Base-by-base conservation (phyloP, 2,888 invertebrate genomes). In the Aleiodes alternator region DNA sequence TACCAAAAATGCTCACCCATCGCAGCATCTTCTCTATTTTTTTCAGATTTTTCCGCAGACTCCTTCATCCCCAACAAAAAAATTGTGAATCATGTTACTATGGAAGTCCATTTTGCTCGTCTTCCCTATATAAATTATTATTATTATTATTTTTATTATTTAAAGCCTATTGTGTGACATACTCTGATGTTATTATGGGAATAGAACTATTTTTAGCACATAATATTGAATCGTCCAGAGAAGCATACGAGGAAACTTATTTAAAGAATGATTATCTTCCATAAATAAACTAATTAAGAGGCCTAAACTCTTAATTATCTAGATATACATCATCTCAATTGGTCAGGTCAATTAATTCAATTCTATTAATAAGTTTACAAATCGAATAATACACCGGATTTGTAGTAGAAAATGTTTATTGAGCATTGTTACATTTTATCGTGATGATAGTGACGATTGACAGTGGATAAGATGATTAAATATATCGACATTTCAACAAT, bases 321-420 rank as follows among this genome's bases (percentile, higher is more conserved):
- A n/a, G 16, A 61, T n/a, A 38, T 38, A 38, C 38, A 23, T 23
- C 38, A 38, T 38, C 0, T 8, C 3, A 38, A 7, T 38, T 7
- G 3, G 0, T 38, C 38, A 38, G 5, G 38, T 8, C 38, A 38
- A 55, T 14, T 7, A n/a, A 14, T 31, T 6, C 31, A 29, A 12
- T 29, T 76, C 29, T 8, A 59, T 61, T 59, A 38, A 73, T 69
- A 61, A 53, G 14, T 43, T 34, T 8, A 76, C 51, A 48, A 8
- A 71, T 53, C 51, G n/a, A 68, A 72, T 72, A 14, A 66, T 57
- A 64, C 61, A 57, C 12, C 3, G 55, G 29, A 38, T 11, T 55
- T 55, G 50, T 75, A 72, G 86, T 88, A 88, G 85, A 88, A 88
- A 88, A 87, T 81, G 85, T 88, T 88, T 88, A 88, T 88, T 88